phyloP scores from a whole-genome alignment of 2,113 vertebrate genomes.

The Eulemur rufifrons region DNA sequence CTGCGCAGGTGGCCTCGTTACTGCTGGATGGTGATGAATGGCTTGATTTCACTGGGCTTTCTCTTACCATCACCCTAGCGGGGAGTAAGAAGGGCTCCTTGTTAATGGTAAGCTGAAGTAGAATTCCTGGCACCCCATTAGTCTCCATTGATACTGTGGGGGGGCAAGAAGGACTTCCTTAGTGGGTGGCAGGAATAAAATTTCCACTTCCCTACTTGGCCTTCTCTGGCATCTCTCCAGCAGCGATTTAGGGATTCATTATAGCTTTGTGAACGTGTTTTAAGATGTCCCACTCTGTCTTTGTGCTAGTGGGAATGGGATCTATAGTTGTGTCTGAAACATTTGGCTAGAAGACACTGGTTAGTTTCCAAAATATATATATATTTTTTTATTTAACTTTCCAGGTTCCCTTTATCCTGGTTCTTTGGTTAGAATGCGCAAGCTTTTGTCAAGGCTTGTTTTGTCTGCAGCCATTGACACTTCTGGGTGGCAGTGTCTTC shows the following conservation, averaged over 20 bases:
- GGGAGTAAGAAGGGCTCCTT: neutral
- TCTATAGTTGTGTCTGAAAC: neutral
- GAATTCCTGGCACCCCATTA: neutral
- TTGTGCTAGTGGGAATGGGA: accelerated
- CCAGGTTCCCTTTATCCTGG: neutral
- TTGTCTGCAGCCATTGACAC: neutral
- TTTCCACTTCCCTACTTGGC: neutral
- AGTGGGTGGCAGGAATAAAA: neutral
- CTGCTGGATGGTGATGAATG: neutral
- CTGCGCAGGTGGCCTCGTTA: neutral
- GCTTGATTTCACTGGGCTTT: neutral
- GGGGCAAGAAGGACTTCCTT: accelerated
- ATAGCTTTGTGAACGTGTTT: too few species aligned
- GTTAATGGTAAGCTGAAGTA: too few species aligned
- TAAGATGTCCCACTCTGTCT: too few species aligned
- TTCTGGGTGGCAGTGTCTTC: neutral
- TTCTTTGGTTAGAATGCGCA: neutral
- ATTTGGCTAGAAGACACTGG: neutral
- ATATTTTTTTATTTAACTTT: neutral
- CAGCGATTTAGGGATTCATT: neutral
- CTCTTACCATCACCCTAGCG: neutral
- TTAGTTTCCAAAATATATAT: neutral
- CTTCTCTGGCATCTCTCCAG: neutral
- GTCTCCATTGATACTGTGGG: accelerated
- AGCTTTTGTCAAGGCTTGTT: neutral